Base-by-base conservation (phyloP, 1,140 invertebrate species). In the Brachionus koreanus region DNA sequence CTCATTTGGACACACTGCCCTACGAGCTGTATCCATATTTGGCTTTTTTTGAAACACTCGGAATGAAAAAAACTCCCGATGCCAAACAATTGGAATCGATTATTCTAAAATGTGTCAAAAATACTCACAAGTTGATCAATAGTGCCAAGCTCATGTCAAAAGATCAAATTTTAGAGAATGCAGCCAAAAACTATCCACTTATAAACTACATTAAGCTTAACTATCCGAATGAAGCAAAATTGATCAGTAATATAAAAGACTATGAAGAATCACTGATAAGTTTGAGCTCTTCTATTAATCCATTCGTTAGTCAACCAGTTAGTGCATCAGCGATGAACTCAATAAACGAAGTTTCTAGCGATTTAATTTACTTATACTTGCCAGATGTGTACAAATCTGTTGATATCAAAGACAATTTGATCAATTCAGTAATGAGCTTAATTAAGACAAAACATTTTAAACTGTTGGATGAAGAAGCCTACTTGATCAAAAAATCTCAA, bases 31-130 rank as follows among this genome's bases (percentile, higher is more conserved):
- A 82, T 63, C 25, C 33, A 12, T 82, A 25, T 43, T 12, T 69
- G 23, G 29, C 69, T 12, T 82, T 82, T 82, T 82, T 82, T 19
- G 82, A 82, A 39, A 33, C 37, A n/a, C 35, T 82, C 7, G 82
- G 82, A 4, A 61, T 82, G 19, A 82, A 74, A 42, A 37, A 57
- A 33, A 35, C 23, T 2, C 82, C 82, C 16, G 49, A 49, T n/a
- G 65, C 25, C 12, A 82, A 82, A 46, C 57, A 82, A 52, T 9
- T 82, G 1, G 57, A 69, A n/a, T 3, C 16, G 10, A 67, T 82
- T 23, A 67, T 69, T n/a, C 3, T 72, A 1, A 69, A 67, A 3
- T 82, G 79, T 39, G 61, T 65, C n/a, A 69, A 82, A 43, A 67
- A 82, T 23, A 57, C 74, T 0, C 74, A 57, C 25, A 77, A 61